phyloP scores from a whole-genome alignment of 1,140 invertebrate species.

The Charaxes varanes region DNA sequence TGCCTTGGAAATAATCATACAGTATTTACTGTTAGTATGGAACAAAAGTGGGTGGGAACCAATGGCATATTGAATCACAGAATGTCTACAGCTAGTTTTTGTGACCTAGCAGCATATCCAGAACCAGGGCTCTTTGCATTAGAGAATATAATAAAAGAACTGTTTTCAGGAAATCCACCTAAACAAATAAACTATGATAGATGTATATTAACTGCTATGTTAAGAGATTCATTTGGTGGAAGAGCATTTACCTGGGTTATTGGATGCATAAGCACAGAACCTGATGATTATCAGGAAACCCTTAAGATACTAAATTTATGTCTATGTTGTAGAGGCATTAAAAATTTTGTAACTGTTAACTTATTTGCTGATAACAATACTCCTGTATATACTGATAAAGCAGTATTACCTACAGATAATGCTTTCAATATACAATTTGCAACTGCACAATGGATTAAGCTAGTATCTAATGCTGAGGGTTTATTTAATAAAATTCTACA shows the following conservation, averaged over 20 bases:
- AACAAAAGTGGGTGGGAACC: constrained; percentile 79
- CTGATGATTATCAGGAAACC: constrained; percentile 77
- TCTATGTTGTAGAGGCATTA: constrained; percentile 76
- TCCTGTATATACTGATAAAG: constrained; percentile 68
- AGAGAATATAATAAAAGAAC: constrained; percentile 77
- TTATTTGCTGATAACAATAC: constrained; percentile 79
- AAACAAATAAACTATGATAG: constrained; percentile 77
- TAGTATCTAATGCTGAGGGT: constrained; percentile 89
- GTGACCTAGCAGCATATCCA: constrained; percentile 77
- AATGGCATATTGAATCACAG: constrained; percentile 74
- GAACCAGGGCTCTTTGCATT: constrained; percentile 78
- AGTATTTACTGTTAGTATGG: constrained; percentile 80
- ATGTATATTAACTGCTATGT: constrained; percentile 78
- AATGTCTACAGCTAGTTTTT: constrained; percentile 81
- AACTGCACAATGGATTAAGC: constrained; percentile 85
- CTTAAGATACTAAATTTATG: constrained; percentile 78
- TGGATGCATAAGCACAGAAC: constrained; percentile 77
- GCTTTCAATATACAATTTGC: constrained; percentile 85
- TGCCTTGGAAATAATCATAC: constrained; percentile 73
- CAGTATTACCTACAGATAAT: constrained; percentile 59
- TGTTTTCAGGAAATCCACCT: constrained; percentile 75
- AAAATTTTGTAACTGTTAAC: constrained; percentile 80
- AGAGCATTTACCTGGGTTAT: constrained; percentile 80
- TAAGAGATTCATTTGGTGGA: constrained; percentile 81
- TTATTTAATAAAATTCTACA: constrained; percentile 81